Base-by-base conservation (phyloP, 2,113 vertebrate species). In the Pyrgilauda ruficollis region DNA sequence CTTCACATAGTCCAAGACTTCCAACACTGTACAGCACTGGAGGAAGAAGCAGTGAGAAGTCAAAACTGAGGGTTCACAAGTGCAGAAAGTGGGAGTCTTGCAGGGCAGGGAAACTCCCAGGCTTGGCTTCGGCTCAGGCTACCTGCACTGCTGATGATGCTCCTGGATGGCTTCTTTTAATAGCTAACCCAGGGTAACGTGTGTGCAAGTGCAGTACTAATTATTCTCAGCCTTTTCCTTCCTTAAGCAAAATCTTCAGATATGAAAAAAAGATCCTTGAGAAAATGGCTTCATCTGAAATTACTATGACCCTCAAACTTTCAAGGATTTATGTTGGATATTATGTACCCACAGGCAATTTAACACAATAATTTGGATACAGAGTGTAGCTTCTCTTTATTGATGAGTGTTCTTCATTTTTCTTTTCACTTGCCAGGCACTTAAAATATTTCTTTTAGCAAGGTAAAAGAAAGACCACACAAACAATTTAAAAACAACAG, bases 61-160 rank as follows among this genome's bases (percentile, higher is more conserved):
- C 49, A 64, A 64, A 74, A 31, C 30, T 26, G 12, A 3, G n/a
- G 50, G 21, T 14, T 31, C 3, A 7, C 8, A 50, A 35, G 28
- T 1, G 4, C 18, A 37, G 28, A 23, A 31, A 61, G 17, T 0
- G 1, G 33, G 41, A 74, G 27, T 7, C 7, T 41, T 67, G 26
- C 14, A 15, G 27, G 16, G 28, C 21, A 33, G 41, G 53, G 44
- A 63, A 76, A 44, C 27, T 85, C 33, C 16, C 30, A 64, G 24
- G 14, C 5, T 4, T 77, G 58, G 35, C 30, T 79, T 64, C 37
- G 21, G 53, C 33, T 35, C 17, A 23, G 30, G 21, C 27, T 35
- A 26, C 33, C 43, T 39, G 27, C 35, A 8, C 8, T 23, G 16
- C 41, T 64, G 35, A 26, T 21, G 27, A 33, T 3, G 2, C 23